Conservation (phyloP, 2,888 invertebrate genomes). For the Bhutanitis thaidina region DNA sequence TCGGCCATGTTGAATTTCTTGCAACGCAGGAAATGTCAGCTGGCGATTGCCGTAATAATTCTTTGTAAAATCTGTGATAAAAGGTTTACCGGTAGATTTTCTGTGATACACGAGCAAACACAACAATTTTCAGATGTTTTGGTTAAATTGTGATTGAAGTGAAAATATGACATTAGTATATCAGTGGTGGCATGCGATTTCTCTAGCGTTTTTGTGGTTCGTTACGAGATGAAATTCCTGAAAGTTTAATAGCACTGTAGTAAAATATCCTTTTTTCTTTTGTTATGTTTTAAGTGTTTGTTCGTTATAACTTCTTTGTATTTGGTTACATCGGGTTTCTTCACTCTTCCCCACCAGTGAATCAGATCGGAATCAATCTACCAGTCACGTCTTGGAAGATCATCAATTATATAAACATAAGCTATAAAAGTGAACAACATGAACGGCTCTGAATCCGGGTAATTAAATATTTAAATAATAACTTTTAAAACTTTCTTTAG, state of each 20-base stretch:
- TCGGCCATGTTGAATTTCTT: conserved; percentile 79
- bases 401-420: conserved; percentile 31
- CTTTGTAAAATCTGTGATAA: conserved; percentile 59
- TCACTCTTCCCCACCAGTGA: conserved; percentile 48
- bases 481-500: too few species aligned
- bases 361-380: conserved; percentile 37
- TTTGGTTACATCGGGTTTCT: conserved; percentile 45
- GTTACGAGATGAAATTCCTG: conserved; percentile 69
- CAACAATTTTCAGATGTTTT: conserved; percentile 36
- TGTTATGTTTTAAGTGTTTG: conserved; percentile 58
- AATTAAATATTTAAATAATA: conserved; percentile 46
- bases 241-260: conserved; percentile 49
- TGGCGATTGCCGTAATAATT: conserved; percentile 69
- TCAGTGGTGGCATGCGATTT: conserved; percentile 73
- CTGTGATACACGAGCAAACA: conserved; percentile 41
- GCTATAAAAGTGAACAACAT: conserved; percentile 63
- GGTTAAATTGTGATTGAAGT: conserved; percentile 42
- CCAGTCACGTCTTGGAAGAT: conserved; percentile 42
- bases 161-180: conserved; percentile 69
- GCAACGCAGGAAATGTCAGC: conserved; percentile 80
- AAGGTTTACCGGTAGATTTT: conserved; percentile 42
- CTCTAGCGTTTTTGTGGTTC: conserved; percentile 76
- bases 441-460: conserved; percentile 91
- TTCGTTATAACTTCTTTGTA: conserved; percentile 32
- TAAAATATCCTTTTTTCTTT: conserved; percentile 57